A percentile compares a stretch with the other conserved stretches of the same genome.
phyloP scores from a whole-genome alignment of 2,888 invertebrate genomes.

The Pegoplata infirma region DNA sequence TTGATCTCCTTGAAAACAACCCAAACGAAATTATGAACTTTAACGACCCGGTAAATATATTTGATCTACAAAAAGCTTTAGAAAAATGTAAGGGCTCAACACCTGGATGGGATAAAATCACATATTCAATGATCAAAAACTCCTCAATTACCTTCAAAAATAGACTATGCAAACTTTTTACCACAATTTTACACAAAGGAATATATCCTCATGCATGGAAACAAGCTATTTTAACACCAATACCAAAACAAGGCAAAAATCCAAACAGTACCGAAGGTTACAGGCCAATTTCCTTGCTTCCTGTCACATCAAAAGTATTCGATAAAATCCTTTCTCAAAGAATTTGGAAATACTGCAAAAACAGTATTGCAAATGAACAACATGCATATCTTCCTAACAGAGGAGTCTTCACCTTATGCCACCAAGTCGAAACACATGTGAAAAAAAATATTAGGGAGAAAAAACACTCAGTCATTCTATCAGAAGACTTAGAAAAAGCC shows the following conservation, averaged over 20 bases:
- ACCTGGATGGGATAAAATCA: too few species aligned
- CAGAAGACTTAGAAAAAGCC: conserved; percentile 37
- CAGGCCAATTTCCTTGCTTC: background rate
- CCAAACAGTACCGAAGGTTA: conserved; percentile 6
- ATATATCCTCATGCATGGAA: conserved; percentile 30
- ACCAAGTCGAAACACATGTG: conserved; percentile 6
- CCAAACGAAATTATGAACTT: background rate
- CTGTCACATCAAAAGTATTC: too few species aligned
- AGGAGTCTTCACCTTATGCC: conserved; percentile 16
- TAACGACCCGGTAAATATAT: background rate
- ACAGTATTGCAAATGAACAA: too few species aligned
- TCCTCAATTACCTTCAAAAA: background rate
- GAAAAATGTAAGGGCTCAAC: conserved; percentile 2
- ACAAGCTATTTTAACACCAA: background rate
- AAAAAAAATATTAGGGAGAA: conserved; percentile 2
- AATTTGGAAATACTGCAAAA: background rate
- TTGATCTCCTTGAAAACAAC: background rate
- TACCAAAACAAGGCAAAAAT: conserved; percentile 12
- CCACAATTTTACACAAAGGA: background rate
- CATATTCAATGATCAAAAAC: too few species aligned
- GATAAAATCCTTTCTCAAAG: too few species aligned
- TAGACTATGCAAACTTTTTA: conserved; percentile 14
- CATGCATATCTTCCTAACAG: too few species aligned
- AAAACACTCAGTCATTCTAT: conserved; percentile 11
- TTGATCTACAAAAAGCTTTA: background rate